Percentiles rank a stretch among this genome's conserved stretches.
These are phyloP conservation scores for Protula sp. DNA, from an alignment of 2,888 invertebrate species.

Conservation along the genomic window DNA sequence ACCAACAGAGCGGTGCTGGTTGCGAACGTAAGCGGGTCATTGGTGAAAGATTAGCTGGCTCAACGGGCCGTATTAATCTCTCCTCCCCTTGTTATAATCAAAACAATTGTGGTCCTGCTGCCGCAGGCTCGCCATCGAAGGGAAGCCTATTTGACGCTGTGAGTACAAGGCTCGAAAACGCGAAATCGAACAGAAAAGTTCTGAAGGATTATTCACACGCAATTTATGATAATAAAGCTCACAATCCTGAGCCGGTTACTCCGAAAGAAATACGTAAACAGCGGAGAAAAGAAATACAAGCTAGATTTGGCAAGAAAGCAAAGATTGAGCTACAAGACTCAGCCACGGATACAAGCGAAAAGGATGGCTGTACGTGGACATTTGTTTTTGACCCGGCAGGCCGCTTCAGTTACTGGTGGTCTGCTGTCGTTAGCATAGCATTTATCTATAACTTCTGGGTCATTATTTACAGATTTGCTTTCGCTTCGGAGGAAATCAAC, in stretches of 20 bases:
- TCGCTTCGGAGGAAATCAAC: constrained; percentile 94
- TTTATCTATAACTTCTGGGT: constrained; percentile 51
- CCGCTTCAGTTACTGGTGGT: constrained; percentile 62
- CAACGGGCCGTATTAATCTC: not conserved
- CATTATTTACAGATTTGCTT: constrained; percentile 66
- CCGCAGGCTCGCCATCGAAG: not conserved
- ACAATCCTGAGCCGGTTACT: constrained; percentile 56
- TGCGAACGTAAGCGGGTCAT: constrained; percentile 8
- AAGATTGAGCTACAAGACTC: not conserved
- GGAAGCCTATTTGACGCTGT: constrained; percentile 6
- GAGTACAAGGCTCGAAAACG: not conserved
- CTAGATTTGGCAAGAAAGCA: constrained; percentile 48
- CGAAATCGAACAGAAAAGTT: not conserved
- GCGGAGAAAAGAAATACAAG: constrained; percentile 53
- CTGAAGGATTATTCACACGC: not conserved
- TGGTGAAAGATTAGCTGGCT: constrained; percentile 2
- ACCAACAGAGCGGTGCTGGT: not conserved
- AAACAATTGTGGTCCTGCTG: not conserved
- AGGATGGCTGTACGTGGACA: constrained; percentile 63
- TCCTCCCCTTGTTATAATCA: not conserved
- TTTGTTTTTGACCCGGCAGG: constrained; percentile 99
- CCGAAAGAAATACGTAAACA: constrained; percentile 56
- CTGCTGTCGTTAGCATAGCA: constrained; percentile 50
- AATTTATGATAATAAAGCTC: constrained; percentile 62
- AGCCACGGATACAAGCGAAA: not conserved